phyloP scores from a whole-genome alignment of 2,113 vertebrate genomes.

The Mesitornis unicolor region DNA sequence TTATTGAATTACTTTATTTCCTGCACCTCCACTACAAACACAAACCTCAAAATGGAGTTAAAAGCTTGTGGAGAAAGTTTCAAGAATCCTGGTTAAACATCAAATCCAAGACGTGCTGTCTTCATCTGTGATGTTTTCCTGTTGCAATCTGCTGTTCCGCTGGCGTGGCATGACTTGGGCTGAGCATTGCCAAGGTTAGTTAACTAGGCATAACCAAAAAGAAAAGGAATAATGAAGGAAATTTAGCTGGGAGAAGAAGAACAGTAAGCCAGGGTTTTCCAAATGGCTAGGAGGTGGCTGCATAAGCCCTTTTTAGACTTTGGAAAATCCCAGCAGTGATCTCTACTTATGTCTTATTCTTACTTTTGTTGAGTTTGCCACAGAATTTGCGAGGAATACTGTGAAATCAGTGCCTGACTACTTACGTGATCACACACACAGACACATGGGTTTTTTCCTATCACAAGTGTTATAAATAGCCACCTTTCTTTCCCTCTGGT shows the following conservation, averaged over 20 bases:
- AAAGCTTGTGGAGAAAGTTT: conserved; percentile 15
- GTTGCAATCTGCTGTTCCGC: background rate
- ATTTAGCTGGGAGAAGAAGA: background rate
- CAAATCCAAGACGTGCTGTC: background rate
- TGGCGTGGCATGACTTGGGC: background rate
- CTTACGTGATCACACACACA: background rate
- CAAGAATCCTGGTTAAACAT: background rate
- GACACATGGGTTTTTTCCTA: accelerated
- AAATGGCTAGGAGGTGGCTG: background rate
- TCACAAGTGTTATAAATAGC: background rate
- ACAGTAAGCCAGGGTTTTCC: background rate
- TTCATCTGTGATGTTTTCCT: background rate
- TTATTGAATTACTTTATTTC: conserved; percentile 58
- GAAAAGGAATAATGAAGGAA: background rate
- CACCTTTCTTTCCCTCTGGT: background rate
- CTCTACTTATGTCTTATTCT: background rate
- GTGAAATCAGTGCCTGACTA: background rate
- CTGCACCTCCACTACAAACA: background rate
- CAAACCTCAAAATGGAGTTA: conserved; percentile 26
- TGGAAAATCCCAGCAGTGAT: background rate
- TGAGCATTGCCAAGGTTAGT: background rate
- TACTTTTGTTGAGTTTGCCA: background rate
- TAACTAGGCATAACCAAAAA: background rate
- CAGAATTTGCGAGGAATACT: background rate
- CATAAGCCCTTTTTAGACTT: background rate